Evolutionary conservation across 2,797 vertebrate species (phyloP).

Genomic region (Bryconaethiops microstoma): DNA sequence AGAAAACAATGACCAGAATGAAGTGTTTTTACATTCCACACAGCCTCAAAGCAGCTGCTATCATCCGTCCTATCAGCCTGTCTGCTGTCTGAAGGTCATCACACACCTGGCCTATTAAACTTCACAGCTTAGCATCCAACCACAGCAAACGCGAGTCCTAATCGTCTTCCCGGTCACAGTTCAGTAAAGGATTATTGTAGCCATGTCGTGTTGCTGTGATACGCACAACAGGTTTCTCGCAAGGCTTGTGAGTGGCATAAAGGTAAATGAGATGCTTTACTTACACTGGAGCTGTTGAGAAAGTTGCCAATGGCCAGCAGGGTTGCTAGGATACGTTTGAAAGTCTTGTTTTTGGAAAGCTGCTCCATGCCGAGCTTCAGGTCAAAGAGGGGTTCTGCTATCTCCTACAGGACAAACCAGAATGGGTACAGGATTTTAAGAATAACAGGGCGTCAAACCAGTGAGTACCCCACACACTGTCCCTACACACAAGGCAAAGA

Average conservation of each 20-base stretch:
- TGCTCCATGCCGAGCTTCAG: constrained; percentile 96
- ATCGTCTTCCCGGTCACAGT: constrained; percentile 16
- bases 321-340: constrained; percentile 89
- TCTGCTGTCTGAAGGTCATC: neutral
- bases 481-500: too few species aligned
- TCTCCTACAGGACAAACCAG: constrained; percentile 78
- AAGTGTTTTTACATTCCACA: neutral
- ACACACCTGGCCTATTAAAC: constrained; percentile 8
- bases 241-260: constrained; percentile 18
- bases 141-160: constrained; percentile 17
- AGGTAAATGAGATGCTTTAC: constrained; percentile 42
- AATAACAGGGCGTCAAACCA: neutral
- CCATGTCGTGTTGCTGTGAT: neutral
- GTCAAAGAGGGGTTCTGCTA: constrained; percentile 93
- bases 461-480: neutral
- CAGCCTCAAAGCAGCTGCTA: neutral
- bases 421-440: neutral
- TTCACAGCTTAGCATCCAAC: neutral
- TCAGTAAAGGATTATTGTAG: constrained; percentile 21
- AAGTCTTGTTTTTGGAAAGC: constrained; percentile 90
- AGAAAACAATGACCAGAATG: neutral
- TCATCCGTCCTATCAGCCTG: neutral
- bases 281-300: constrained; percentile 90
- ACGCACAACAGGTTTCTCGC: constrained; percentile 17
- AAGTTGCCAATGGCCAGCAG: constrained; percentile 95